A percentile compares a stretch with the other conserved stretches of the same genome.
These are phyloP conservation scores for Oxystoma pomonae DNA, from an alignment of 2,888 invertebrate genomes.

Conservation along the genomic window DNA sequence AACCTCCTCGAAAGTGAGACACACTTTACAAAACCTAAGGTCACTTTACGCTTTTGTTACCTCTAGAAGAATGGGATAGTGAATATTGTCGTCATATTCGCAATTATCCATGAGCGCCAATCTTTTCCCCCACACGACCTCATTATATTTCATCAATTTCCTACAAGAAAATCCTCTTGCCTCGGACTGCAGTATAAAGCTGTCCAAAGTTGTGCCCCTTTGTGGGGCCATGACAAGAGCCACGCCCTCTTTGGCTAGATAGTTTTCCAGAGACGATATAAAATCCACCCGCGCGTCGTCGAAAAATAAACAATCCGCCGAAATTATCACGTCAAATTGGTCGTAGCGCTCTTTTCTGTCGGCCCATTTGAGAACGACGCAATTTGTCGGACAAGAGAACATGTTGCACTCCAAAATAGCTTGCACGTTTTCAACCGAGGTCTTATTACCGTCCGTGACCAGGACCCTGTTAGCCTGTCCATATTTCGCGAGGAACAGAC, in stretches of 20 bases:
- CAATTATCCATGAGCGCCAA: conserved; percentile 56
- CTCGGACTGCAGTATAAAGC: conserved; percentile 61
- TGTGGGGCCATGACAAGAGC: conserved; percentile 74
- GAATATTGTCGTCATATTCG: conserved; percentile 65
- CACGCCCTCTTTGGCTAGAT: conserved; percentile 57
- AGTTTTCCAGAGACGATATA: conserved; percentile 63
- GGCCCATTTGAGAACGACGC: conserved; percentile 55
- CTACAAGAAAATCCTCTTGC: conserved; percentile 56
- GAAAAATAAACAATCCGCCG: conserved; percentile 78
- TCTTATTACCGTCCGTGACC: conserved; percentile 75
- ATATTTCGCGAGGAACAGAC: conserved; percentile 66
- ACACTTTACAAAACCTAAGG: too few relatives aligned
- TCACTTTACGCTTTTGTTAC: conserved; percentile 49
- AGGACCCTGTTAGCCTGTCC: conserved; percentile 60
- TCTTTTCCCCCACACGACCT: conserved; percentile 65
- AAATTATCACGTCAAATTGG: conserved; percentile 67
- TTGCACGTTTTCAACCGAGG: conserved; percentile 68
- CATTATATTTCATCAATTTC: conserved; percentile 58
- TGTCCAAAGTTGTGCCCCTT: conserved; percentile 66
- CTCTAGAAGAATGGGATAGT: conserved; percentile 66
- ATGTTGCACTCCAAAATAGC: conserved; percentile 63
- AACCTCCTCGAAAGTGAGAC: too few relatives aligned
- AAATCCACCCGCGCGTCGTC: conserved; percentile 66
- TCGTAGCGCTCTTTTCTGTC: conserved; percentile 35
- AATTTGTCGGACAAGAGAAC: conserved; percentile 52